Conservation (phyloP, 2,888 invertebrate genomes). For the Bruchidius siliquastri region DNA sequence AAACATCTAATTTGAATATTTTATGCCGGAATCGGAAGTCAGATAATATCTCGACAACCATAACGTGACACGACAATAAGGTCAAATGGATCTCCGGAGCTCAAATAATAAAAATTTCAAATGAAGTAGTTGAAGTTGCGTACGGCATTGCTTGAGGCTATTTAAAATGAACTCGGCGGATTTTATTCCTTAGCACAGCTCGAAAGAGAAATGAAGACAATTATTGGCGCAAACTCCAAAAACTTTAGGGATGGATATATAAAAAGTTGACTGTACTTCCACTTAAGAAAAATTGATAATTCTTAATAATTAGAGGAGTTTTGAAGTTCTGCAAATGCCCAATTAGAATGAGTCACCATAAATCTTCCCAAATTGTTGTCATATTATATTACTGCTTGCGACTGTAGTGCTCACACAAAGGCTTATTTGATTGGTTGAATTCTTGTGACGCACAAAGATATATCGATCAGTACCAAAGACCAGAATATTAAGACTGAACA, state of each 20-base stretch:
- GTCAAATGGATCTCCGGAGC: not conserved
- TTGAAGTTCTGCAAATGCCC: not conserved
- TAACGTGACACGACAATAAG: not conserved
- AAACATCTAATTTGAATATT: not conserved
- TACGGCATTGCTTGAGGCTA: not conserved
- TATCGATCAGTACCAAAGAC: too few species aligned
- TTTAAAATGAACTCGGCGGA: not conserved
- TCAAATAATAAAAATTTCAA: not conserved
- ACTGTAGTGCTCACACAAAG: too few species aligned
- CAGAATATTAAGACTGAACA: too few species aligned
- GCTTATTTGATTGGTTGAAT: too few species aligned
- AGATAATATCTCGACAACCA: not conserved
- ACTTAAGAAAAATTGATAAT: not conserved
- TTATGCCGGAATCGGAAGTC: not conserved
- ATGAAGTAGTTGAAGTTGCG: not conserved
- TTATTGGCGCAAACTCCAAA: not conserved
- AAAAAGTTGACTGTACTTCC: not conserved
- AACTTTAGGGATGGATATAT: not conserved
- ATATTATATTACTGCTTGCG: too few species aligned
- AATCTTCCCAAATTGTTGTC: not conserved
- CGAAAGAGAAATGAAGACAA: not conserved
- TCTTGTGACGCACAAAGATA: too few species aligned
- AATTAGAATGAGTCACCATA: not conserved
- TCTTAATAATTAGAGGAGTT: not conserved
- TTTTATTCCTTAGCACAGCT: not conserved